Evolutionary conservation across 2,888 invertebrate species (phyloP), one percentile per base, ranked within the genome.

Genomic region (Tachina grossa): DNA sequence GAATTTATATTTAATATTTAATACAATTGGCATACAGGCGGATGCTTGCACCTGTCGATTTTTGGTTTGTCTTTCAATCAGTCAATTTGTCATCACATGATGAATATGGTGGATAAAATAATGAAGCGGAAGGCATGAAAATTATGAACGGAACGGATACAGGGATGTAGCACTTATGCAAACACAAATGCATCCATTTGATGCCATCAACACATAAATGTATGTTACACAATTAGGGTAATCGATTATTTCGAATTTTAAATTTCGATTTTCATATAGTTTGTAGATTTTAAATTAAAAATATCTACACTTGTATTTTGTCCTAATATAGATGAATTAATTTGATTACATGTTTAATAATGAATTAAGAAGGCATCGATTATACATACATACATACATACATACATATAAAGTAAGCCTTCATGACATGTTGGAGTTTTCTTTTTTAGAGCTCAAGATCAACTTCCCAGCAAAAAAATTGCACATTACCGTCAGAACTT

Each of bases 31-130:
- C 16, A 51, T 51, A 53, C 49, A 75, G 39, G 41, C 55, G 69
- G 77, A 53, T 59, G 78, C 63, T 59, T 76, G 79, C 83, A 83
- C 85, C 83, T 85, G 85, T 80, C 83, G 83, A 76, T 72, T 79
- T 83, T 79, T 71, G 78, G 72, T 81, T 63, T 65, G 69, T 78
- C 78, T 71, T 69, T 65, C 65, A 71, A 43, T 55, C 55, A 82
- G 55, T 83, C 82, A 77, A 65, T 72, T 79, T 76, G 71, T 78
- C 80, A 80, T 81, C 55, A 22, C 39, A 65, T 76, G 74, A 85
- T 85, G 78, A 75, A 65, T 76, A 49, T 47, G 45, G n/a, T 61
- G 31, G 19, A 43, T 79, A 31, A 66, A 66, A 74, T 84, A 49
- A 79, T 83, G 22, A 51, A 68, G 45, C 61, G 31, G 45, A 76